Evolutionary conservation across 2,888 invertebrate genomes (phyloP).

Genomic region (Pyrrhosoma nymphula): DNA sequence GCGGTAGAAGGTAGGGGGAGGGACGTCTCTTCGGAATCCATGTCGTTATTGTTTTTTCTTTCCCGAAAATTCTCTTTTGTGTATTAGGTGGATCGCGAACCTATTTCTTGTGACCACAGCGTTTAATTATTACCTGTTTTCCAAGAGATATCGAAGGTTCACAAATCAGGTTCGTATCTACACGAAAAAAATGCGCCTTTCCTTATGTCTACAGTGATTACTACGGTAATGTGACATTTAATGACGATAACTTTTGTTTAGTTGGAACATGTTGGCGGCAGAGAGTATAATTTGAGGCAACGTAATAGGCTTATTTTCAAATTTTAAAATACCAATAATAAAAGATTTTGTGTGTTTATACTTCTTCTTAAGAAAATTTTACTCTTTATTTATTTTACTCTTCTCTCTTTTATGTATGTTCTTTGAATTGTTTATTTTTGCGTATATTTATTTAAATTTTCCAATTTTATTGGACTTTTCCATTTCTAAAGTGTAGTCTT

Average conservation of each 20-base stretch:
- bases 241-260: background rate
- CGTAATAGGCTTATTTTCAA: no score
- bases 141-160: background rate
- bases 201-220: background rate
- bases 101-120: background rate
- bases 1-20: background rate
- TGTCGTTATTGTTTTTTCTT: background rate
- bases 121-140: background rate
- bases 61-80: background rate
- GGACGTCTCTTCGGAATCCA: background rate
- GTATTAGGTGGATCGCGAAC: background rate
- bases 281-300: no score
- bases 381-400: no score
- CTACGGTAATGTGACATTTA: background rate
- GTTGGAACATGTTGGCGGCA: background rate
- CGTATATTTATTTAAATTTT: no score
- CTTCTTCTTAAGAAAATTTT: no score
- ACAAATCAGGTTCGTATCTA: background rate
- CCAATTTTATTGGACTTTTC: no score
- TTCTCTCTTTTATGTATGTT: no score
- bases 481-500: no score
- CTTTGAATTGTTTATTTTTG: no score
- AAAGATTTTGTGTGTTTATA: no score
- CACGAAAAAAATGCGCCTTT: background rate
- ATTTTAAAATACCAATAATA: no score